A percentile compares a stretch with the other conserved stretches of the same genome.
Conservation (phyloP, 2,797 vertebrate genomes). For the Erethizon dorsatum region DNA sequence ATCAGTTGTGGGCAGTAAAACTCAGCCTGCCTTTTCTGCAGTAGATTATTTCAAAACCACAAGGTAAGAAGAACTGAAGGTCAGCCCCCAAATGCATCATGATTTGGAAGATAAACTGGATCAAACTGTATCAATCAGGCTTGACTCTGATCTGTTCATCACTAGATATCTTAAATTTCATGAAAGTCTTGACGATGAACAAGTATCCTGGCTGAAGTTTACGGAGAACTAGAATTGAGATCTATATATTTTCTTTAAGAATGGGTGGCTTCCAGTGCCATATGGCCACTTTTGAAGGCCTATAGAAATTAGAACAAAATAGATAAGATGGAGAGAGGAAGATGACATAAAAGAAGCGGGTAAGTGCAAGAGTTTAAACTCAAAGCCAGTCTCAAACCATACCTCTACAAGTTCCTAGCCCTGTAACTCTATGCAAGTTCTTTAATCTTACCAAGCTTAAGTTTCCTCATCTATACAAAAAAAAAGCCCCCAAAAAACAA, state of each 20-base stretch:
- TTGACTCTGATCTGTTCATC: not conserved
- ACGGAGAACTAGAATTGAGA: not conserved
- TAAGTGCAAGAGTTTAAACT: not conserved
- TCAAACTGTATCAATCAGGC: not conserved
- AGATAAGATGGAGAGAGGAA: not conserved
- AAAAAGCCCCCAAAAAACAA: not conserved
- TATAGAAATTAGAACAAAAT: constrained; percentile 23
- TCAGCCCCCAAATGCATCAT: not conserved
- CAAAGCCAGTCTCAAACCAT: not conserved
- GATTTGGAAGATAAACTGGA: constrained; percentile 21
- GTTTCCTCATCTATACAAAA: not conserved
- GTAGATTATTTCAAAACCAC: constrained; percentile 13
- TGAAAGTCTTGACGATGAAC: not conserved
- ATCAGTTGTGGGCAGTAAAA: not conserved
- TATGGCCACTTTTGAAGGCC: not conserved
- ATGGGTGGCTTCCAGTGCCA: not conserved
- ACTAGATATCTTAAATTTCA: not conserved
- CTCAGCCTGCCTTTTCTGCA: not conserved
- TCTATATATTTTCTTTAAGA: not conserved
- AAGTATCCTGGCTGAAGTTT: not conserved
- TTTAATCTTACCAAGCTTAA: not conserved
- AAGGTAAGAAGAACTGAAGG: not conserved
- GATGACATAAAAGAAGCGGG: not conserved
- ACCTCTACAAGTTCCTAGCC: not conserved
- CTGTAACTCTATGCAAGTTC: not conserved